phyloP scores from a whole-genome alignment of 2,113 vertebrate species.

The Halichoeres trimaculatus region DNA sequence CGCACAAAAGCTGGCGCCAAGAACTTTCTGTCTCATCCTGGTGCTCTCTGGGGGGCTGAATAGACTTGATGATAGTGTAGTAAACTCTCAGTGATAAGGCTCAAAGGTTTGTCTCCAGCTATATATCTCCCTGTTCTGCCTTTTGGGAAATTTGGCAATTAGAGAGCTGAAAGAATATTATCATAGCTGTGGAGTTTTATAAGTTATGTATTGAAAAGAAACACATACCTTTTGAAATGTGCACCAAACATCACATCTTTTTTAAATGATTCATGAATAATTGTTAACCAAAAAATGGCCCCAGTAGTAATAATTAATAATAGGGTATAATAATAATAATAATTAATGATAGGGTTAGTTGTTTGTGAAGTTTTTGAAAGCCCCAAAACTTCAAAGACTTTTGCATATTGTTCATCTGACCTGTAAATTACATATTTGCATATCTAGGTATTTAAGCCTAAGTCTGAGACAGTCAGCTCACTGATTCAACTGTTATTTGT shows the following conservation, averaged over 20 bases:
- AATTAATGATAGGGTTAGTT: no score
- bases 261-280: no score
- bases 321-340: no score
- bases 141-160: not conserved
- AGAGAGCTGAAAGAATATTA: not conserved
- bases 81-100: not conserved
- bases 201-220: not conserved
- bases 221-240: not conserved
- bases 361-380: no score
- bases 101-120: not conserved
- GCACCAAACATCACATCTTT: not conserved
- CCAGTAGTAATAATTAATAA: no score
- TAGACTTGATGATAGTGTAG: not conserved
- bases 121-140: not conserved
- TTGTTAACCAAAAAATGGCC: no score
- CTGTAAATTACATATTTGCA: no score
- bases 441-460: no score
- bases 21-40: not conserved
- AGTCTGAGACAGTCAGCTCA: no score
- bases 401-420: no score
- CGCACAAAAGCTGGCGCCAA: constrained; percentile 9
- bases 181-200: not conserved
- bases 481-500: no score
- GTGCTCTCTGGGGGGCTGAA: not conserved
- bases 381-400: no score